These are phyloP conservation scores for Syngnathus floridae DNA, from an alignment of 2,113 vertebrate genomes.

Conservation along the genomic window DNA sequence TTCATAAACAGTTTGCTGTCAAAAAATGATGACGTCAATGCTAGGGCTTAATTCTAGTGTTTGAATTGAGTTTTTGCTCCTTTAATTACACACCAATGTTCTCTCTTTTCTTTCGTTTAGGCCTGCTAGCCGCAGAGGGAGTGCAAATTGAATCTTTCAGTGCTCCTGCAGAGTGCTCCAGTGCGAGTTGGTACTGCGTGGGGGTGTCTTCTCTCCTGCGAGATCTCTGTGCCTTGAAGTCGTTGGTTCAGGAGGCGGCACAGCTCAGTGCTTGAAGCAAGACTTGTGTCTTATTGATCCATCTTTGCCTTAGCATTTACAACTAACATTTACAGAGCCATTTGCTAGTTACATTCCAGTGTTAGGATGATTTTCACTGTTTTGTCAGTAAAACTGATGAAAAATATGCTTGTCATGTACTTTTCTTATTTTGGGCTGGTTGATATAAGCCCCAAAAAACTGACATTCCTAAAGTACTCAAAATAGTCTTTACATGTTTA, in stretches of 20 bases:
- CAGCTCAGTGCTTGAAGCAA: conserved; percentile 70
- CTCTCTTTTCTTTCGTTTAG: conserved; percentile 57
- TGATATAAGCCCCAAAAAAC: too few species aligned
- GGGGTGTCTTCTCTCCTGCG: conserved; percentile 71
- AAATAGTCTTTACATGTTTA: too few species aligned
- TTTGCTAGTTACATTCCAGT: conserved; percentile 28
- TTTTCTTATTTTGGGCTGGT: background rate
- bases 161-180: conserved; percentile 58
- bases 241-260: conserved; percentile 66
- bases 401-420: background rate
- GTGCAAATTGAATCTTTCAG: conserved; percentile 80
- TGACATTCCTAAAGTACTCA: too few species aligned
- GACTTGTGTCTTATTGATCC: conserved; percentile 8
- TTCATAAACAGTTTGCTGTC: background rate
- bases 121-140: conserved; percentile 70
- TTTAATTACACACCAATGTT: conserved; percentile 18
- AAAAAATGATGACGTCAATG: conserved; percentile 9
- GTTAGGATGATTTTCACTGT: conserved; percentile 17
- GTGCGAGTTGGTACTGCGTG: conserved; percentile 75
- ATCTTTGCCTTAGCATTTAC: conserved; percentile 29
- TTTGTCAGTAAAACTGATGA: conserved; percentile 31
- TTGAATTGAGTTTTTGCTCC: background rate
- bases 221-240: conserved; percentile 70
- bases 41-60: conserved; percentile 9
- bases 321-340: conserved; percentile 25